Evolutionary conservation across 64 coral and sea anemone genomes (phyloP), one percentile per base, ranked within the genome.

Genomic region (Dendronephthya gigantea): DNA sequence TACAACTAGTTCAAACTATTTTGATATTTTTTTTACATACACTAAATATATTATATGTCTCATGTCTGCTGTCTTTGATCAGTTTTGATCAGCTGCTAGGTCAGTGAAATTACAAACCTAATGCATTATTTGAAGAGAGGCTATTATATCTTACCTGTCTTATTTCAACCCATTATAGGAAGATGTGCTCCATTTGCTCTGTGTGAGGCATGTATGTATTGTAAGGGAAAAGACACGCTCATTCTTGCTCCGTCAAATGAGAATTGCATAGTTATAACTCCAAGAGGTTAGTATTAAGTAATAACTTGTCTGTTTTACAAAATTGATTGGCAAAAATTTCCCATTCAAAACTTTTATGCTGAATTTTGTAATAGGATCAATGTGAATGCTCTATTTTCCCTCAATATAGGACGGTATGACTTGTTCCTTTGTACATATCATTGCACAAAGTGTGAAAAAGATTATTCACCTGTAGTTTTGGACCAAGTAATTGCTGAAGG

Each of bases 171-270:
- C 50, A 52, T 52, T 25, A 74, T 28, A 74, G 68, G 32, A 35
- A 74, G 68, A 74, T 74, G 68, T 74, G 68, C 68, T 30, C 68
- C 68, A 74, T 74, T 74, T 74, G 68, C 68, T 74, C 32, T 74
- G 32, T 74, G 68, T 27, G 30, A 74, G 32, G 68, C 68, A 74
- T 74, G 68, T 27, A 30, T 74, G 68, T 74, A 30, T 27, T 74
- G 68, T 74, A 74, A 74, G 32, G 68, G 30, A 74, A 27, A 27
- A 74, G 68, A 28, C 32, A 30, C 68, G 30, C 68, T 74, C n/a
- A 12, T 74, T 74, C 68, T 74, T 35, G 32, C 30, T 74, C 23
- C 68, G 19, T 74, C 68, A 35, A 35, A 74, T 74, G 68, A 74
- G 32, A 27, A 30, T 74, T 74, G 68, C 68, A 74, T 74, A 74